Conservation (phyloP, 2,113 vertebrate species). For the Carollia perspicillata region DNA sequence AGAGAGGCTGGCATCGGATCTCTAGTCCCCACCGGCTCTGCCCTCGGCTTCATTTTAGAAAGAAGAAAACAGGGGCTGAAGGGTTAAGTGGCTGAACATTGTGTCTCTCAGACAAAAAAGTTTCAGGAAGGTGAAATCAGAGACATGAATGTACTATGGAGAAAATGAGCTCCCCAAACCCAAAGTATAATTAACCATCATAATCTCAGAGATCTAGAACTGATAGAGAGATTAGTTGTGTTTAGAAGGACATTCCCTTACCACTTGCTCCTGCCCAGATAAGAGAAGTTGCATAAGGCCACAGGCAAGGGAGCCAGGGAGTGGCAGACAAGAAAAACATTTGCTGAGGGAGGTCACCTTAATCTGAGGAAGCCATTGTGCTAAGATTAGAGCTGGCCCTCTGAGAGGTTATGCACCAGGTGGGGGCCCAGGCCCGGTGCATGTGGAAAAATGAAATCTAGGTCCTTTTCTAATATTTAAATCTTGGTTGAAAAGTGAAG, state of each 20-base stretch:
- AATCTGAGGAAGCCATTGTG: conserved; percentile 32
- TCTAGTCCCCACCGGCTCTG: background rate
- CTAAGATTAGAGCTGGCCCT: background rate
- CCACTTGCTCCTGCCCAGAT: background rate
- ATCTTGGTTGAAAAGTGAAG: background rate
- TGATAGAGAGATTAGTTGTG: background rate
- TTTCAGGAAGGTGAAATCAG: conserved; percentile 37
- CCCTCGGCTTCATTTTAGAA: background rate
- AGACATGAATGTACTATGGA: background rate
- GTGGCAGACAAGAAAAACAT: background rate
- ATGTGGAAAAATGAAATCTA: background rate
- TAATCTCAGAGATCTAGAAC: background rate
- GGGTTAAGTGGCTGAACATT: background rate
- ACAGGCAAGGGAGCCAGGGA: background rate
- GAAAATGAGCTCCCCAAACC: background rate
- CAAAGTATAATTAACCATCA: background rate
- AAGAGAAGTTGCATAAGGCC: background rate
- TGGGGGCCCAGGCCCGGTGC: fast-evolving
- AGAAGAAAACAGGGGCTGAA: background rate
- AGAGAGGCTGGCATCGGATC: background rate
- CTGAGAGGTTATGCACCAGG: background rate
- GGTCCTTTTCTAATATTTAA: background rate
- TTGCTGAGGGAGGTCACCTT: conserved; percentile 25
- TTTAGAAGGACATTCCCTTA: background rate
- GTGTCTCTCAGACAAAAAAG: background rate